These are phyloP conservation scores for Agapornis roseicollis DNA, from an alignment of 2,113 vertebrate species.

Conservation along the genomic window DNA sequence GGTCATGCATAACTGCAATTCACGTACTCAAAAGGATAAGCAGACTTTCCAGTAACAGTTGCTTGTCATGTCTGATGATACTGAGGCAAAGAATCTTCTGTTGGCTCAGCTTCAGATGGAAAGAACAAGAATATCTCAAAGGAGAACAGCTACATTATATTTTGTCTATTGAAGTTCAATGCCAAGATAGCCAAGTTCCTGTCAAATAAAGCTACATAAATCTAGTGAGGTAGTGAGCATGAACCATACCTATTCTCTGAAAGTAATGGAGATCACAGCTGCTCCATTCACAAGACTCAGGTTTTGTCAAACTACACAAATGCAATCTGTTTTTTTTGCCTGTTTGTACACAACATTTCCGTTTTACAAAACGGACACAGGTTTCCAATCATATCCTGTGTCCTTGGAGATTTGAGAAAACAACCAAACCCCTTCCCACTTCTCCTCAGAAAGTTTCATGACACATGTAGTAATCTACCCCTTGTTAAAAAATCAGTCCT, in stretches of 20 bases:
- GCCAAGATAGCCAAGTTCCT: constrained; percentile 1
- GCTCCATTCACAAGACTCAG: not conserved
- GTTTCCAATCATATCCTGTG: not conserved
- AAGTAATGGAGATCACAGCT: constrained; percentile 13
- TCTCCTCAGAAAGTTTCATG: not conserved
- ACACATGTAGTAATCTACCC: not conserved
- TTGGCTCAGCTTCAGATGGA: not conserved
- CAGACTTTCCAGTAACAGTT: not conserved
- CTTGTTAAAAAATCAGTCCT: not conserved
- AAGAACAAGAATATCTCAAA: constrained; percentile 33
- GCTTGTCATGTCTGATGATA: not conserved
- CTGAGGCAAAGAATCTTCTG: not conserved
- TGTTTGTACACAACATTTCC: not conserved
- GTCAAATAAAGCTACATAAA: not conserved
- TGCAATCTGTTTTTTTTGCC: not conserved
- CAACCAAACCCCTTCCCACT: not conserved
- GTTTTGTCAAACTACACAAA: constrained; percentile 13
- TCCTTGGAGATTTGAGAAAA: not conserved
- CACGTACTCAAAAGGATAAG: not conserved
- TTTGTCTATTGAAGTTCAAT: not conserved
- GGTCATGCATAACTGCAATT: not conserved
- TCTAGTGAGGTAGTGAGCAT: not conserved
- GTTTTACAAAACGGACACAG: constrained; percentile 9
- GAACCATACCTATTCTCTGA: constrained; percentile 42
- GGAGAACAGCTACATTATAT: constrained; percentile 7